A percentile compares a stretch with the other conserved stretches of the same genome.
These are phyloP conservation scores for Lithophane ornitopus DNA, from an alignment of 2,888 invertebrate species.

Conservation along the genomic window DNA sequence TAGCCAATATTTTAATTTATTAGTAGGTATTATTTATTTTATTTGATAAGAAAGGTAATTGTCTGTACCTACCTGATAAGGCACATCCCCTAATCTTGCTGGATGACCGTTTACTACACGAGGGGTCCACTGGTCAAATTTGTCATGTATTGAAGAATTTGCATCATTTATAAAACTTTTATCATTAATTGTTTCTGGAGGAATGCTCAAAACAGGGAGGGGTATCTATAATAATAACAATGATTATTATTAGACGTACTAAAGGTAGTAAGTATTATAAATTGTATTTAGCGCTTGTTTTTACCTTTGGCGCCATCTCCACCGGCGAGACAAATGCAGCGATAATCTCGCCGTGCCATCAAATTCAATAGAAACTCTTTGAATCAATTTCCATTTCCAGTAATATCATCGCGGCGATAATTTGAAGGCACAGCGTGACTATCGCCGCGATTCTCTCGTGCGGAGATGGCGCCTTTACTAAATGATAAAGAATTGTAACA, in stretches of 20 bases:
- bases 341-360: too few relatives aligned
- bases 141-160: not conserved
- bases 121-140: conserved; percentile 24
- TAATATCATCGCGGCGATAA: too few relatives aligned
- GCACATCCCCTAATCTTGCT: conserved; percentile 50
- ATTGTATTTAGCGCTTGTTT: too few relatives aligned
- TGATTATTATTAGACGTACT: not conserved
- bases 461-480: not conserved
- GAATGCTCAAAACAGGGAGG: not conserved
- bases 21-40: not conserved
- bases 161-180: not conserved
- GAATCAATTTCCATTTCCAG: too few relatives aligned
- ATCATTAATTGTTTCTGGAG: not conserved
- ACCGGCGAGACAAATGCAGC: too few relatives aligned
- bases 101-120: conserved; percentile 48
- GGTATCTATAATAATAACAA: conserved; percentile 12
- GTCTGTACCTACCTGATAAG: conserved; percentile 49
- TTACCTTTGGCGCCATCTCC: not conserved
- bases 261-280: not conserved
- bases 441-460: too few relatives aligned
- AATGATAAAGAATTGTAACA: not conserved
- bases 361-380: too few relatives aligned
- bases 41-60: not conserved
- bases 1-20: not conserved
- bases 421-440: too few relatives aligned